Evolutionary conservation across 2,797 vertebrate species (phyloP), one percentile per base, ranked within the genome.

Genomic region (Dipus sagitta): DNA sequence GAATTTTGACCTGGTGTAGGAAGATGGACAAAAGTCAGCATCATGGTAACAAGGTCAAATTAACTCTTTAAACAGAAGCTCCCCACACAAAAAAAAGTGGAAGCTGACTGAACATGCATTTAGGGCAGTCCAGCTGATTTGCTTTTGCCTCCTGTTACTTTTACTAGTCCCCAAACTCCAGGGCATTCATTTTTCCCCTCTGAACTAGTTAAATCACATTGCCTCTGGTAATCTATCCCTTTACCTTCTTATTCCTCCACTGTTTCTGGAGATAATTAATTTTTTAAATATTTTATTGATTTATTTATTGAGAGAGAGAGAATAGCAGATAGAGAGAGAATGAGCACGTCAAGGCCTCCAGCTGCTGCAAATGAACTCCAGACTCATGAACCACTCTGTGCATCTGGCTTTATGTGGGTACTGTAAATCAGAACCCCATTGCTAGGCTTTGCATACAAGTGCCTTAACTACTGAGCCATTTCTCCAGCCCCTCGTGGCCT

Each of bases 1-100:
- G 80, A 90, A 95, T 85, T 90, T 91, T 65, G 86, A 9, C 47
- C 91, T 9, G 38, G 68, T 95, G 94, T 97, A 96, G 95, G 96
- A 97, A 95, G 93, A 68, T 32, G 58, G 89, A 87, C 74, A 93
- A 96, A n/a, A 96, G 88, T 94, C 1, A 91, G 67, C 21, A 62
- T 92, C 94, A 95, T 91, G 79, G 95, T 86, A 96, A 97, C 90
- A 81, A 86, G 95, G 95, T 95, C 96, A 97, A 75, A 96, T 95
- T 79, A 97, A 96, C 86, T 91, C 86, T 85, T n/a, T 87, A 79
- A 92, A 77, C 5, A 92, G 34, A 92, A 90, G 71, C 34, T 32
- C 32, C 11, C n/a, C 28, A 65, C n/a, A n/a, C 38, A 38, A 47
- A 47, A 11, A 9, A 47, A 47, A 30, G 62, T 65, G 47, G 30